phyloP scores from a whole-genome alignment of 35 echinoderm and acorn worm genomes.

The Apostichopus parvimensis region DNA sequence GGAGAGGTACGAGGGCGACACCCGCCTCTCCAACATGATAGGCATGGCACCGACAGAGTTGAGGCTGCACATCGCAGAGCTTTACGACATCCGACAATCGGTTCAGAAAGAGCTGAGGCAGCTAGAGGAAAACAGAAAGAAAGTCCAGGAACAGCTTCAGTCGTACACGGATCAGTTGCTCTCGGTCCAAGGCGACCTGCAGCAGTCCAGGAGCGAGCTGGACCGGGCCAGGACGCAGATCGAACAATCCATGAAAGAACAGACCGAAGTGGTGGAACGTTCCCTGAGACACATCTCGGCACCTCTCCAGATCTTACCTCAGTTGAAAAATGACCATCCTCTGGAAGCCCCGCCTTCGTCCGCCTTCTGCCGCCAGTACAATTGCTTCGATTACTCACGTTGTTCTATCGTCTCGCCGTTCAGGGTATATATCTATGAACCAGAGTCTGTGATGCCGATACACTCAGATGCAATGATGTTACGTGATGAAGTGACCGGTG shows the following conservation, averaged over 20 bases:
- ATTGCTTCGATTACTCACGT: conserved; percentile 98
- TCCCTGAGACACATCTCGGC: conserved; percentile 81
- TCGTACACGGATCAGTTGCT: conserved; percentile 46
- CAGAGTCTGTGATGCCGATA: conserved; percentile 50
- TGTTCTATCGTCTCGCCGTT: conserved; percentile 89
- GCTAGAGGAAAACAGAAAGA: conserved; percentile 75
- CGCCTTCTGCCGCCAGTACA: conserved; percentile 71
- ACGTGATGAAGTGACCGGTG: conserved; percentile 51
- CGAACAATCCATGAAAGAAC: conserved; percentile 70
- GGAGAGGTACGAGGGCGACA: conserved; percentile 37
- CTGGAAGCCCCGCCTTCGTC: conserved; percentile 57
- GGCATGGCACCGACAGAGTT: conserved; percentile 81
- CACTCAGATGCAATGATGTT: conserved; percentile 44
- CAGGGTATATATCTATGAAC: conserved; percentile 84
- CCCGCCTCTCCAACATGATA: conserved; percentile 24
- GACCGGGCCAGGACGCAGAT: conserved; percentile 80
- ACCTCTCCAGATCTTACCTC: conserved; percentile 86
- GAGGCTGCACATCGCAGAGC: conserved; percentile 74
- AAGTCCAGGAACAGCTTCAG: conserved; percentile 71
- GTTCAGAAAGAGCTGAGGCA: conserved; percentile 84
- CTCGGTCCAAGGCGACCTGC: conserved; percentile 51
- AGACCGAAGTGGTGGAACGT: conserved; percentile 83
- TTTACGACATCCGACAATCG: conserved; percentile 80
- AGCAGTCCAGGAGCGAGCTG: conserved; percentile 44
- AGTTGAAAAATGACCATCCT: conserved; percentile 63